Evolutionary conservation across 2,113 vertebrate genomes (phyloP), one percentile per base, ranked within the genome.

Genomic region (Carollia perspicillata): DNA sequence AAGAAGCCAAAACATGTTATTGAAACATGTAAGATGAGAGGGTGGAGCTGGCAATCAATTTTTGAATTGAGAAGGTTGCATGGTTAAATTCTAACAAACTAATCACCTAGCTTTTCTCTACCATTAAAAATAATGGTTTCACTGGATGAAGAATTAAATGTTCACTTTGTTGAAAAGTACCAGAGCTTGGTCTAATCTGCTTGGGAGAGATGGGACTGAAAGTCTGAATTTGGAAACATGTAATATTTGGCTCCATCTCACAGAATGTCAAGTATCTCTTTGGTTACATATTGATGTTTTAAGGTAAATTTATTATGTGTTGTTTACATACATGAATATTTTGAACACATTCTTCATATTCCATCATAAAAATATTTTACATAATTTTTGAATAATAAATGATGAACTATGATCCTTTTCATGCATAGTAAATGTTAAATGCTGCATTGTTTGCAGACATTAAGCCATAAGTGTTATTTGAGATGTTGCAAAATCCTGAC

Each of bases 401-500:
- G 88, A 95, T 93, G 93, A 98, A 97, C 94, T 95, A 88, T 35
- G 12, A 66, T 97, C 94, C 91, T 97, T 93, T 72, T 92, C 92
- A 69, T 92, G 96, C 78, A 93, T 93, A 95, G 88, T 96, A 98
- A 98, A 98, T 98, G 95, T 97, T 98, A 97, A 97, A 97, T 97
- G 95, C 94, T 96, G 92, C 95, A 96, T 96, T 98, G 95, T 98
- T 98, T 98, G 93, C 98, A 98, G 98, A 97, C 96, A 98, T 97
- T 97, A 98, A 98, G 95, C 97, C 49, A 0, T 97, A 97, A 97
- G 84, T 98, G 97, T 98, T 98, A 98, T 97, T 95, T 98, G 98
- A 98, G 96, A 98, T 98, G 97, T 97, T 98, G 97, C 95, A 44
- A 98, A 98, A 99, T 98, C 94, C 86, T 97, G 98, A 98, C 98